Conservation (phyloP, 2,888 invertebrate species). For the Hanleya hanleyi region DNA sequence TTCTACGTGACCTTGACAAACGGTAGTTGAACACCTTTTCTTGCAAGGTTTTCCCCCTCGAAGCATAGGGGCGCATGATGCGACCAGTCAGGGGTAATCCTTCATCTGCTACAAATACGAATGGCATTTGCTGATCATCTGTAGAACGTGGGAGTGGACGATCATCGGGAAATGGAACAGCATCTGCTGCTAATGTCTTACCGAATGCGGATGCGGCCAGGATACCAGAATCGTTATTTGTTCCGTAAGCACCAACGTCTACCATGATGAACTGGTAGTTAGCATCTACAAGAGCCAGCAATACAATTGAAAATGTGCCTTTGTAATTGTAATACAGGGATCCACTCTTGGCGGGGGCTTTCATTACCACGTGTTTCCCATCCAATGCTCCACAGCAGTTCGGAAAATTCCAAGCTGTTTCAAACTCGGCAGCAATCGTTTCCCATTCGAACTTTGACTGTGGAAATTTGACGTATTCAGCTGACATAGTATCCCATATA, state of each 20-base stretch:
- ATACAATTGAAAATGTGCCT: slow-evolving; percentile 46
- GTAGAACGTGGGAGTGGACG: slow-evolving; percentile 20
- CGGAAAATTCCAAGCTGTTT: slow-evolving; percentile 68
- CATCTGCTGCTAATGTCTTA: neutral
- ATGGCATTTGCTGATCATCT: slow-evolving; percentile 18
- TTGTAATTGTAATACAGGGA: slow-evolving; percentile 22
- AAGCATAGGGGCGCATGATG: slow-evolving; percentile 27
- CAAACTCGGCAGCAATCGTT: too few relatives aligned
- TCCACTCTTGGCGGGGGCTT: neutral
- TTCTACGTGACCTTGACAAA: neutral
- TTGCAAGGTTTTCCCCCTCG: neutral
- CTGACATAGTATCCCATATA: neutral
- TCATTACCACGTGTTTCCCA: slow-evolving; percentile 18
- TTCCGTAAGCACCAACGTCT: slow-evolving; percentile 63
- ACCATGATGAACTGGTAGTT: slow-evolving; percentile 66
- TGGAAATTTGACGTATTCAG: neutral
- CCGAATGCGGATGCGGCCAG: slow-evolving; percentile 27
- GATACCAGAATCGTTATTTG: slow-evolving; percentile 64
- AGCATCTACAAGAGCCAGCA: slow-evolving; percentile 57
- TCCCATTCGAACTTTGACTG: neutral
- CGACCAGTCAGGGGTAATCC: slow-evolving; percentile 42
- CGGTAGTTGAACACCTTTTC: slow-evolving; percentile 20
- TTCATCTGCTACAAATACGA: slow-evolving; percentile 46
- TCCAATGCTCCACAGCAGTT: slow-evolving; percentile 41
- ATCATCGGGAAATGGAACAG: slow-evolving; percentile 8